Evolutionary conservation across 2,797 vertebrate genomes (phyloP), one percentile per base, ranked within the genome.

Genomic region (Cuculus canorus): DNA sequence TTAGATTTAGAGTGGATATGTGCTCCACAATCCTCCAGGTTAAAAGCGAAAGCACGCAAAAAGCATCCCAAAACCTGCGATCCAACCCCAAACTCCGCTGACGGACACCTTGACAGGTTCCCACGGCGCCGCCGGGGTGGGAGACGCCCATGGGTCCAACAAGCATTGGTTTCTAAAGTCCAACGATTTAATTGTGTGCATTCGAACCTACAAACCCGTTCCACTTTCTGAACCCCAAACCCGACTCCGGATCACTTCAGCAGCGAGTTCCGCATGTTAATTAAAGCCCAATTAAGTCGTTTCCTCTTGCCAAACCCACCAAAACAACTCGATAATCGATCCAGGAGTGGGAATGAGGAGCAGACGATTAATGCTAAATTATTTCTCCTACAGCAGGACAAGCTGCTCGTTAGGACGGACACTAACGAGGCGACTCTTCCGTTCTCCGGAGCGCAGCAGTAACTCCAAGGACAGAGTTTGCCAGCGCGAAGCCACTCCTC

Each of bases 101-200:
- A 10, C 0, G 2, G n/a, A 3, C 11, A 2, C 22, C 5, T 35
- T 3, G 1, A 8, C 2, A 16, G 18, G 32, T 54, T 32, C 56
- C 16, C 4, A 7, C 2, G 47, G 35, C 7, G 17, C 24, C 37
- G 70, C 54, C 45, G 1, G 63, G 47, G 9, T 11, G 3, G 1
- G 3, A 43, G 48, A 45, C 10, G 24, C 27, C 30, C 48, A 7
- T 1, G 3, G 1, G 8, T 1, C n/a, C n/a, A n/a, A 5, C 24
- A 3, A 19, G 8, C 0, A 35, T 19, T 19, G 13, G 7, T 30
- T 32, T 9, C 60, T 45, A 5, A 57, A 52, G 13, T 2, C 47
- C 11, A 16, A 8, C 32, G 5, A 33, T 28, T 27, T 15, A 14
- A 54, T 15, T 11, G 8, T 4, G 5, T 18, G 0, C 3, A 12